Evolutionary conservation across 2,113 vertebrate species (phyloP), one percentile per base, ranked within the genome.

Genomic region (Calidris pygmaea): DNA sequence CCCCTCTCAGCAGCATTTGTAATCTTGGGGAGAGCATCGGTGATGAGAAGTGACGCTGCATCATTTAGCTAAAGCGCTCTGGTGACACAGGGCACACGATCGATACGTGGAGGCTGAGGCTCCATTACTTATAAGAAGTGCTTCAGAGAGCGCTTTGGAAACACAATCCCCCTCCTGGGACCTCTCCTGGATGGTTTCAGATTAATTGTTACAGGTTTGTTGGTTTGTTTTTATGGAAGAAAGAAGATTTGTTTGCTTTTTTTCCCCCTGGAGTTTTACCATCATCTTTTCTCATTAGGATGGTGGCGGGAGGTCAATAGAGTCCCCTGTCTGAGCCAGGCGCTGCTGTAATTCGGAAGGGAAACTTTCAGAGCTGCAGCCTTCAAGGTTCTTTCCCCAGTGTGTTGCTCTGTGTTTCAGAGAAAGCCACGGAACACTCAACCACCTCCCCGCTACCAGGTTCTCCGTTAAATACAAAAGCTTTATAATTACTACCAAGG

Each of bases 231-330:
- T 45, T 8, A 14, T 8, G 79, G 75, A 86, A 53, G 72, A 66
- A 56, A 76, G 92, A 63, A 84, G 87, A 53, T 90, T 88, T 88
- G 88, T 94, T 97, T 95, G 94, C 63, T 48, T 72, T 94, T 29
- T 23, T 9, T 13, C 63, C 89, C 94, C 15, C n/a, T 35, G 80
- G 95, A 92, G 63, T 35, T 70, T 4, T 19, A 27, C 85, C 90
- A 88, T 95, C 87, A 94, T 96, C 95, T 95, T 91, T 95, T 90
- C 95, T 97, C 95, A 87, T 97, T 96, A 96, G 90, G 85, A 48
- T 3, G 75, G 95, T 88, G 95, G 90, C 92, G 10, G 93, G 75
- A 93, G 95, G 95, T 97, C 95, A 95, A 68, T 68, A 5, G 81
- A 90, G 82, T 67, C 71, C 87, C 85, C 85, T 58, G 45, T 34